Base-by-base conservation (phyloP, 2,113 vertebrate species). In the Blennius ocellaris region DNA sequence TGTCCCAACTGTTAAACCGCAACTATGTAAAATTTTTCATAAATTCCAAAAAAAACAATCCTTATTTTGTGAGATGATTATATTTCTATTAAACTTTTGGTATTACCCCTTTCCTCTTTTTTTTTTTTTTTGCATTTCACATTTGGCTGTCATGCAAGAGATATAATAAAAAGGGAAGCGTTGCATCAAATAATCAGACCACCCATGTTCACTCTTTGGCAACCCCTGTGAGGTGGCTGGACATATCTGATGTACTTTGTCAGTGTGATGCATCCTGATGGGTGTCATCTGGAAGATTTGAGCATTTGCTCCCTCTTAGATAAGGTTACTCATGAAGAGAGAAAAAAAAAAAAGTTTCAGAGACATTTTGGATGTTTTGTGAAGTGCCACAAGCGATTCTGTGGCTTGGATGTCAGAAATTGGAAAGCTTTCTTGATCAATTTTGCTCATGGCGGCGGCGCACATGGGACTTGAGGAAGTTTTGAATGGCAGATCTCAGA, bases 401-500 rank as follows among this genome's bases (percentile, higher is more conserved):
- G 54, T 61, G 67, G 39, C 74, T 45, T 78, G 66, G 51, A 78
- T 73, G 64, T 84, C 63, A 75, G 63, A 74, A 83, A 66, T 72
- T 48, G 40, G 6, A 11, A 65, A 12, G 50, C 38, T 80, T 78
- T 78, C 70, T 69, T 82, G 63, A 81, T 84, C 54, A 55, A 39
- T 73, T 76, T 74, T 64, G 72, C 75, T 81, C 50, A 69, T 62
- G 76, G 68, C 79, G 61, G 66, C 62, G 36, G 17, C 50, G 63
- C 80, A 51, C 71, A 65, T 51, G 69, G 56, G 58, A 74, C 48
- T 47, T 17, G 38, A 67, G 69, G 21, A 82, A 16, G 41, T 71
- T 86, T 74, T 86, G 80, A 79, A 59, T 58, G 80, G 41, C 69
- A 52, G 60, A 76, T 80, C 69, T 81, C 16, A 75, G 62, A 84